phyloP scores from a whole-genome alignment of 30 jellyfish, hydroid and myxozoan species.

The Phacellophora camtschatica region DNA sequence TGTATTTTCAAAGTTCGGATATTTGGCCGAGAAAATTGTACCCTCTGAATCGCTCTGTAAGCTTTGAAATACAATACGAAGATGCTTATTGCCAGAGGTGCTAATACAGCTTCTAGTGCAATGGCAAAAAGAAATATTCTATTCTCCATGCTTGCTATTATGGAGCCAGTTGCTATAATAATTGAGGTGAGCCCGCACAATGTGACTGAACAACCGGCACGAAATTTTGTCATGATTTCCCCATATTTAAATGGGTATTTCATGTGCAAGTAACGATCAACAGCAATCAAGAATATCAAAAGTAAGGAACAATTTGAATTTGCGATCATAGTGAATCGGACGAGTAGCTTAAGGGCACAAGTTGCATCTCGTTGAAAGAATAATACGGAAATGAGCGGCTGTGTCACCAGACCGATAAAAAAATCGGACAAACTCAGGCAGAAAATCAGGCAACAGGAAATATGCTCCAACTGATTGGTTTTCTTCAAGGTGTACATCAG shows the following conservation, averaged over 20 bases:
- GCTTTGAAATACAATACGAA: constrained; percentile 18
- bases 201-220: not conserved
- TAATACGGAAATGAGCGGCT: not conserved
- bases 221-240: not conserved
- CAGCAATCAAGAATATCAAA: not conserved
- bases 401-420: not conserved
- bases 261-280: constrained; percentile 36
- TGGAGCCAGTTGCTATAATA: not conserved
- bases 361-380: too few relatives aligned
- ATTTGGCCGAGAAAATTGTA: too few relatives aligned
- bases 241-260: not conserved
- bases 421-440: constrained; percentile 7
- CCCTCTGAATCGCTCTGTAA: not conserved
- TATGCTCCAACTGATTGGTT: constrained; percentile 1
- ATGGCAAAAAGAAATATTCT: not conserved
- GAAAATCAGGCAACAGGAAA: not conserved
- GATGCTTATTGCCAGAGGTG: not conserved
- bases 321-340: not conserved
- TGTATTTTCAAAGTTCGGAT: not conserved
- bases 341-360: not conserved
- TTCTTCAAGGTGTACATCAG: constrained; percentile 10
- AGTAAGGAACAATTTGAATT: not conserved
- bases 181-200: not conserved
- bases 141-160: not conserved
- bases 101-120: not conserved